These are phyloP conservation scores for Bedellia somnulentella DNA, from an alignment of 2,888 invertebrate genomes.

Conservation along the genomic window DNA sequence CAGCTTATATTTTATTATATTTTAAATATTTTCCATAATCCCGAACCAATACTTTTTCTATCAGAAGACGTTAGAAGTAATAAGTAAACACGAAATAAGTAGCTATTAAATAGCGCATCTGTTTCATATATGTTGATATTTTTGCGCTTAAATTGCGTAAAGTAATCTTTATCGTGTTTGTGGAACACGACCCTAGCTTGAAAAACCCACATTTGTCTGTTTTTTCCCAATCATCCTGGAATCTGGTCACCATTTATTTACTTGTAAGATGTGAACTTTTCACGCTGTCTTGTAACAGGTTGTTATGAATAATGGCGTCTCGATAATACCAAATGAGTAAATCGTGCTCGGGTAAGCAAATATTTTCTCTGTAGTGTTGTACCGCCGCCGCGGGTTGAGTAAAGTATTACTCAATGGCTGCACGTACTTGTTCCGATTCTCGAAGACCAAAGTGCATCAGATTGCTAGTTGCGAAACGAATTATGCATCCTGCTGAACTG, in stretches of 20 bases:
- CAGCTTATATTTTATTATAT: too few relatives aligned
- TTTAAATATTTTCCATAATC: too few relatives aligned
- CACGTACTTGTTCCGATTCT: conserved; percentile 22
- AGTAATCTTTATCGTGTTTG: too few relatives aligned
- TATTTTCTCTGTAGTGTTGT: conserved; percentile 15
- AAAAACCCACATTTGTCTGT: too few relatives aligned
- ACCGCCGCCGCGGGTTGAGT: conserved; percentile 11
- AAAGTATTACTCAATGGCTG: conserved; percentile 23
- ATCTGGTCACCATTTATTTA: conserved; percentile 1
- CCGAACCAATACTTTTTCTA: too few relatives aligned
- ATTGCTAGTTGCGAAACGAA: conserved; percentile 24
- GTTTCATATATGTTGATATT: too few relatives aligned
- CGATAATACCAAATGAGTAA: conserved; percentile 13
- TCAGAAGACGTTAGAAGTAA: too few relatives aligned
- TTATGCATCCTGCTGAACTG: conserved; percentile 26
- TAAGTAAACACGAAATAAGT: too few relatives aligned
- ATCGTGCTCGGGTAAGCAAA: conserved; percentile 18
- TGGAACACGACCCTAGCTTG: too few relatives aligned
- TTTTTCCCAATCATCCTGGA: background rate
- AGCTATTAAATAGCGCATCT: too few relatives aligned
- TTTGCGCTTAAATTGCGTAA: too few relatives aligned
- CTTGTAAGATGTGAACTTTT: conserved; percentile 5
- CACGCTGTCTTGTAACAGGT: conserved; percentile 4
- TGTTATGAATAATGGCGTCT: conserved; percentile 20
- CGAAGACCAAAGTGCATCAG: conserved; percentile 32